Evolutionary conservation across 2,888 invertebrate genomes (phyloP).

Genomic region (Sicus ferrugineus): DNA sequence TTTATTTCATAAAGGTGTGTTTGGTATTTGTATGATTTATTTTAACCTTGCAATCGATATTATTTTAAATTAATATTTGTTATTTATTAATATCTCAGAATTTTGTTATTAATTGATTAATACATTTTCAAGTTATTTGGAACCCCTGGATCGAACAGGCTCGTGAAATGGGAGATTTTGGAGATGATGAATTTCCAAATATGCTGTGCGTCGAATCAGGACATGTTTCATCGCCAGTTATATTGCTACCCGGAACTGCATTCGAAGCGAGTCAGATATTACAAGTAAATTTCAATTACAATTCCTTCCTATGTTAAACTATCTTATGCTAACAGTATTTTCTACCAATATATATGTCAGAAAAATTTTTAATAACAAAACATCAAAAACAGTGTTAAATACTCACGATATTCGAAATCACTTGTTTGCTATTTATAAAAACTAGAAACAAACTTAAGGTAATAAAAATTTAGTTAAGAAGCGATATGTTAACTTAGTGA

Average conservation of each 20-base stretch:
- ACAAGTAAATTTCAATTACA: constrained; percentile 68
- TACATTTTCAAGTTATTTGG: constrained; percentile 77
- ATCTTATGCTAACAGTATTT: background rate
- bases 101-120: constrained; percentile 16
- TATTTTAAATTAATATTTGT: background rate
- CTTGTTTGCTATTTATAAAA: too few species aligned
- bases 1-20: too few species aligned
- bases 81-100: background rate
- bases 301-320: background rate
- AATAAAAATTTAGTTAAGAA: background rate
- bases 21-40: background rate
- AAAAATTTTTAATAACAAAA: constrained; percentile 13
- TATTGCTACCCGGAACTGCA: constrained; percentile 87
- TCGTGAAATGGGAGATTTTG: constrained; percentile 91
- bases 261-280: constrained; percentile 92
- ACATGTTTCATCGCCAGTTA: constrained; percentile 86
- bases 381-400: too few species aligned
- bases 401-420: background rate
- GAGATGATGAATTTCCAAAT: constrained; percentile 95
- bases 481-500: background rate
- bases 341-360: constrained; percentile 49
- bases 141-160: constrained; percentile 96
- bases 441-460: too few species aligned
- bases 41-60: background rate
- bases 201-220: constrained; percentile 98